Conservation (phyloP, 2,797 vertebrate species). For the Thamnophis elegans region DNA sequence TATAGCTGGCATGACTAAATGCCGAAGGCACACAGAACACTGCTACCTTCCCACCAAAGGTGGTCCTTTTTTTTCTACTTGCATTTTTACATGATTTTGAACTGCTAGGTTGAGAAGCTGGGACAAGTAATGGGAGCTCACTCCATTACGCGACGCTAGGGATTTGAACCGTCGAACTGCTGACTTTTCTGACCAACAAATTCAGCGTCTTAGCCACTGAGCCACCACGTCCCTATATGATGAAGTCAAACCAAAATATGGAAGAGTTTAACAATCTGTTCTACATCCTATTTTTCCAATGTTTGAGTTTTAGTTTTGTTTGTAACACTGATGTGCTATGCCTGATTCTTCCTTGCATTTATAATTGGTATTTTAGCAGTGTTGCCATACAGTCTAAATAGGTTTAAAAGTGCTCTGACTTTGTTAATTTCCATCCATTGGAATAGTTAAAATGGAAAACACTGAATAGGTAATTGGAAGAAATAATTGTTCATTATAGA, state of each 20-base stretch:
- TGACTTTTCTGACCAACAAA: no score
- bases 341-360: neutral
- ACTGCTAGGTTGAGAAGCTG: no score
- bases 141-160: no score
- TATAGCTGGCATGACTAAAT: no score
- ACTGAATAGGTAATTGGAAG: neutral
- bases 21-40: no score
- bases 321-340: neutral
- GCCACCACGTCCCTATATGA: no score
- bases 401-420: slow-evolving; percentile 16
- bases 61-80: no score
- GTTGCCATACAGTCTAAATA: neutral
- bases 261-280: neutral
- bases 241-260: neutral
- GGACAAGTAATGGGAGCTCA: no score
- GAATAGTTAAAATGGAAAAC: slow-evolving; percentile 15
- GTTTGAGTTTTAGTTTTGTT: neutral
- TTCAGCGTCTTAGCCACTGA: no score
- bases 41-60: no score
- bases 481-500: neutral
- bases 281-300: neutral
- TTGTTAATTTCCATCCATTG: neutral
- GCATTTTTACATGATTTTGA: no score
- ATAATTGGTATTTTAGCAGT: neutral
- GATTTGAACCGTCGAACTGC: no score